These are phyloP conservation scores for Neuroterus valhalla DNA, from an alignment of 1,140 invertebrate genomes.

Conservation along the genomic window DNA sequence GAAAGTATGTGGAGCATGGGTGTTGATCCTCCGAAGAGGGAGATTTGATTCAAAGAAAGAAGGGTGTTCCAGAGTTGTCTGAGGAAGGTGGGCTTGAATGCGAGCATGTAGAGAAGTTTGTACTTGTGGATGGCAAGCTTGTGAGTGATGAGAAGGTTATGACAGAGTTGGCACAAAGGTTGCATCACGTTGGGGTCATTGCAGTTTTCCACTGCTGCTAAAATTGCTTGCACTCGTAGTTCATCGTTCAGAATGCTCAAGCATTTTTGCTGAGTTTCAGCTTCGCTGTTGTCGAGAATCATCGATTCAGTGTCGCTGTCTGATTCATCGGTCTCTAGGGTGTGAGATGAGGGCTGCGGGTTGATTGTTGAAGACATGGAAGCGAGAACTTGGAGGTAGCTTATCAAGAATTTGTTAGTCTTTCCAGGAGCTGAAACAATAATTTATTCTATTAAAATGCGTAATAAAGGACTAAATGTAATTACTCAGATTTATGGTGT, in stretches of 20 bases:
- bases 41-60: constrained; percentile 74
- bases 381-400: constrained; percentile 72
- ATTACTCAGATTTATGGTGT: too few relatives aligned
- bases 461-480: too few relatives aligned
- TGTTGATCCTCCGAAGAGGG: constrained; percentile 80
- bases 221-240: constrained; percentile 78
- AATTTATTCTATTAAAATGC: constrained; percentile 21
- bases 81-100: constrained; percentile 90
- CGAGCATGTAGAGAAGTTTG: constrained; percentile 89
- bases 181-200: constrained; percentile 78
- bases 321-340: constrained; percentile 53
- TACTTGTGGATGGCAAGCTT: constrained; percentile 86
- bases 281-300: constrained; percentile 66
- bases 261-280: constrained; percentile 73
- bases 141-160: constrained; percentile 85
- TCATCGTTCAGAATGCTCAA: constrained; percentile 81
- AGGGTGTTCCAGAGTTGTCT: constrained; percentile 85
- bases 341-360: constrained; percentile 43
- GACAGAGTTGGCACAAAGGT: constrained; percentile 84
- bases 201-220: constrained; percentile 78
- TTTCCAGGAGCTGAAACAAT: constrained; percentile 49
- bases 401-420: constrained; percentile 55
- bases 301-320: constrained; percentile 67
- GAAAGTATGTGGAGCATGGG: constrained; percentile 84
- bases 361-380: constrained; percentile 64